Percentiles rank a stretch among this genome's conserved stretches.
phyloP scores from a whole-genome alignment of 2,797 vertebrate genomes.

The Malurus splendens region DNA sequence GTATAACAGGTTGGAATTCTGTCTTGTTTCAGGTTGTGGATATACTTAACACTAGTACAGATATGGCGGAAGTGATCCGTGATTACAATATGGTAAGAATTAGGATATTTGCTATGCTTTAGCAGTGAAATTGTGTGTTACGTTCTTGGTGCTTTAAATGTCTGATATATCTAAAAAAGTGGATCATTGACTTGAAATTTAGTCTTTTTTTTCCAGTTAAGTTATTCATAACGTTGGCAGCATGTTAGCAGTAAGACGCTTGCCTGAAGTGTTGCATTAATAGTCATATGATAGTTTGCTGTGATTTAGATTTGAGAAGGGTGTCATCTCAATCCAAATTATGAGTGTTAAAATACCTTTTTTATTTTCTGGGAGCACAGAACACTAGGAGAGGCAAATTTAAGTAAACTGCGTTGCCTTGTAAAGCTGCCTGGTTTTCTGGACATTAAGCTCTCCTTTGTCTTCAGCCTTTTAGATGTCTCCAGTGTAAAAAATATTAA shows the following conservation, averaged over 20 bases:
- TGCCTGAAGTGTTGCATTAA: background rate
- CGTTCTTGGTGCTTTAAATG: background rate
- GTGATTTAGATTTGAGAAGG: background rate
- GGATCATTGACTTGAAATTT: background rate
- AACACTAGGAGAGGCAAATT: background rate
- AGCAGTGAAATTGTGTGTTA: background rate
- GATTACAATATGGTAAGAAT: slow-evolving; percentile 86
- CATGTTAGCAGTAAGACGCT: background rate
- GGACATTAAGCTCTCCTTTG: background rate
- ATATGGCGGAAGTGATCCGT: slow-evolving; percentile 88
- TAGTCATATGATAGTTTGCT: background rate
- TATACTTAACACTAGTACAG: slow-evolving; percentile 92
- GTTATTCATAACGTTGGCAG: background rate
- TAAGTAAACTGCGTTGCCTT: background rate
- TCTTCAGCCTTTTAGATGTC: background rate
- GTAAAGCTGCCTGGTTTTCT: background rate
- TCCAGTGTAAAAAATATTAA: background rate
- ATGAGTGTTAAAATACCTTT: background rate
- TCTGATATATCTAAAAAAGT: background rate
- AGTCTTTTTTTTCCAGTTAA: background rate
- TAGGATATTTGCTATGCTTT: background rate
- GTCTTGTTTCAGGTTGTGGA: slow-evolving; percentile 84
- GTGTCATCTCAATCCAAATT: background rate
- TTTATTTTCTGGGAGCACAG: background rate
- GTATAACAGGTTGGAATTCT: background rate